These are phyloP conservation scores for Nettapus auritus DNA, from an alignment of 2,113 vertebrate genomes.

Conservation along the genomic window DNA sequence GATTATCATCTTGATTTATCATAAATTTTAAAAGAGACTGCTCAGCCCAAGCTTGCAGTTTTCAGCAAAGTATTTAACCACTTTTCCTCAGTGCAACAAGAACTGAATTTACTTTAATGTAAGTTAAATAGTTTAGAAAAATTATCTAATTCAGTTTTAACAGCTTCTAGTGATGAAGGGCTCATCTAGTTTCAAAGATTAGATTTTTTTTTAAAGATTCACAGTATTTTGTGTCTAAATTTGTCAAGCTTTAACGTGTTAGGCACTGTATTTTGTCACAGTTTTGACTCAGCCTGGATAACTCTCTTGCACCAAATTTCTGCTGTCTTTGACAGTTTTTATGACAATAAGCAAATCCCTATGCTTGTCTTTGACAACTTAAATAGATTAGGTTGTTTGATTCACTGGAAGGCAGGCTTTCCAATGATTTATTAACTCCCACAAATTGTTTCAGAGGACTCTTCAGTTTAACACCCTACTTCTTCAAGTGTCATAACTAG, in stretches of 20 bases:
- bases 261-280: background rate
- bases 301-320: background rate
- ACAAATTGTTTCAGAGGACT: background rate
- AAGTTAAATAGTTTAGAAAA: background rate
- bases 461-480: background rate
- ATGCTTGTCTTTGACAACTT: background rate
- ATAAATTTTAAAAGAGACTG: background rate
- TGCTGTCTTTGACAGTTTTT: background rate
- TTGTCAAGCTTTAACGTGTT: background rate
- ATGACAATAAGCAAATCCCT: background rate
- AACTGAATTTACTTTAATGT: background rate
- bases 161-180: background rate
- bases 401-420: background rate
- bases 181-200: background rate
- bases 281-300: background rate
- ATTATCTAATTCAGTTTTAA: background rate
- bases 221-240: background rate
- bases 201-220: background rate
- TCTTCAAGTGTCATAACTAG: background rate
- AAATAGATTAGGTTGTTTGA: slow-evolving; percentile 21
- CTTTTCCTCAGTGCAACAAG: background rate
- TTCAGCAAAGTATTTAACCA: background rate
- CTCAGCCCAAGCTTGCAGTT: background rate
- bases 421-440: slow-evolving; percentile 9
- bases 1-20: background rate